Conservation (phyloP, 2,113 vertebrate genomes). For the Onychorhynchus coronatus region DNA sequence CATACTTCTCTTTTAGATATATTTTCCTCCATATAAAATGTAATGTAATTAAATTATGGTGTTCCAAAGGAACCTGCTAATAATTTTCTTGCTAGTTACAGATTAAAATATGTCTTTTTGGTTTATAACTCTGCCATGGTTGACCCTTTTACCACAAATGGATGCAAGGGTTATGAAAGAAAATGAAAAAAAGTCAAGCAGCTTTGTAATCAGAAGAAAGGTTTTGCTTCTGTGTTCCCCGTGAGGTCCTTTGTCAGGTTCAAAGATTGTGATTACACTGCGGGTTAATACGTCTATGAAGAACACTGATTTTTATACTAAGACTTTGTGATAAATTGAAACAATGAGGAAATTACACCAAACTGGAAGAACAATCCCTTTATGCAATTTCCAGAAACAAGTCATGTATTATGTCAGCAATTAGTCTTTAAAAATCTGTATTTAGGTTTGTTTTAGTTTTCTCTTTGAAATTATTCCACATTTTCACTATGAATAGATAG, state of each 20-base stretch:
- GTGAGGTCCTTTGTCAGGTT: background rate
- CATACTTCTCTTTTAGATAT: background rate
- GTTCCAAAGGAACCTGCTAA: background rate
- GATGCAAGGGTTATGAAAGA: fast-evolving
- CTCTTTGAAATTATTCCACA: background rate
- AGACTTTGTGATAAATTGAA: background rate
- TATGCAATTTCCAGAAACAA: background rate
- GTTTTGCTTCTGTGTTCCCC: background rate
- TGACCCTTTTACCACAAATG: background rate
- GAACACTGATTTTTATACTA: background rate
- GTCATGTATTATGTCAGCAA: background rate
- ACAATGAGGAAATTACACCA: background rate
- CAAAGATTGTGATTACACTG: background rate
- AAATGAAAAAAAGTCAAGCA: background rate
- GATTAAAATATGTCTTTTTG: background rate
- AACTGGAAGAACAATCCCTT: background rate
- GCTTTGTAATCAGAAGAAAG: background rate
- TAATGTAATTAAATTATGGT: background rate
- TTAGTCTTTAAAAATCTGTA: background rate
- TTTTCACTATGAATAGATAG: background rate
- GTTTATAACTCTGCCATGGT: background rate
- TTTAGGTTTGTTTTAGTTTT: background rate
- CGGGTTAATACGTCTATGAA: background rate
- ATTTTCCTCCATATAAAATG: background rate
- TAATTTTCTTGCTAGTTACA: background rate